Base-by-base conservation (phyloP, 2,888 invertebrate species). In the Protodeltote pygarga region DNA sequence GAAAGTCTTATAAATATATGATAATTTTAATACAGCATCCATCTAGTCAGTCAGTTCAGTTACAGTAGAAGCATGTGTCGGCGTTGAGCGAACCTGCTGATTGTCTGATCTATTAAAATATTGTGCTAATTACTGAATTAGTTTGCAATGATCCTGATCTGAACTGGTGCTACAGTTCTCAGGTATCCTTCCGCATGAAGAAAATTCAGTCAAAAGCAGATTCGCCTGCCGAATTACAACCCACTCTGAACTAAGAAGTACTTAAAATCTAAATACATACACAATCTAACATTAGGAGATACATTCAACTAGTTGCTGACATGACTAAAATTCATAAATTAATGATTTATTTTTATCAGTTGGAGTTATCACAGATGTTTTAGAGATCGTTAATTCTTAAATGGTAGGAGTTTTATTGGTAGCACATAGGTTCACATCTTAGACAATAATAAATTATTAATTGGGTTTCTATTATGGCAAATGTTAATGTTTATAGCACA, bases 301-400 rank as follows among this genome's bases (percentile, higher is more conserved):
- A 81, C 73, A 79, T 66, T 71, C 66, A 71, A 61, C 73, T 77
- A 70, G 52, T 70, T 60, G 64, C 67, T 77, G 80, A 78, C 73
- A 81, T 74, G 76, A 84, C 80, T 83, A 83, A 81, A 79, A 81
- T 78, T 81, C 72, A 89, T 89, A 89, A 87, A 87, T 87, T 86
- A 89, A 82, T 81, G 81, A 76, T 79, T 83, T 81, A 83, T 77
- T 83, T 85, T 83, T 83, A 87, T 86, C 80, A 87, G 86, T 87
- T 89, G 83, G 77, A 81, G 79, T 87, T 92, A 92, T 92, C 92
- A 92, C 91, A 92, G 91, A 89, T 89, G 81, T 87, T 85, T 88
- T 81, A 87, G 92, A 91, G 92, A 92, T 92, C 91, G 85, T 89
- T 80, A 71, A 84, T 85, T 81, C 89, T 89, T 91, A 91, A 73